A percentile compares a stretch with the other conserved stretches of the same genome.
phyloP scores from a whole-genome alignment of 2,888 invertebrate genomes.

The Cephalotes varians region DNA sequence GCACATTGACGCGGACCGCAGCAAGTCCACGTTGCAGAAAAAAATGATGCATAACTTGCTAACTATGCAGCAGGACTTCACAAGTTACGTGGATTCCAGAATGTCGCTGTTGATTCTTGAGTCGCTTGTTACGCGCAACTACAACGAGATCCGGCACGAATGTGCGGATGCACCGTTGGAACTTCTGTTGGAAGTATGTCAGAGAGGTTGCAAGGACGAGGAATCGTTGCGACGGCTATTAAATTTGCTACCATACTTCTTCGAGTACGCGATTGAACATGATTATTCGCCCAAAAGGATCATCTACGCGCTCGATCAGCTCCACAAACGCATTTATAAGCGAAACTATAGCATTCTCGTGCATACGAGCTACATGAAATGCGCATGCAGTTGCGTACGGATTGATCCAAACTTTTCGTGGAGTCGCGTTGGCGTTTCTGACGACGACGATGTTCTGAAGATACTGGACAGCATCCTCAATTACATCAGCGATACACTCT shows the following conservation, averaged over 20 bases:
- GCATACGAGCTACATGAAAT: constrained; percentile 83
- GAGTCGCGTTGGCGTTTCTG: neutral
- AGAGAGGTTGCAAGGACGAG: constrained; percentile 79
- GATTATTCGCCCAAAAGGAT: constrained; percentile 31
- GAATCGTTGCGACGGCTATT: constrained; percentile 81
- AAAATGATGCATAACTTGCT: constrained; percentile 76
- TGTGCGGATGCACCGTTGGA: constrained; percentile 74
- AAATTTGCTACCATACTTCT: constrained; percentile 79
- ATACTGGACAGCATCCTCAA: constrained; percentile 67
- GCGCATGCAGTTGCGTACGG: constrained; percentile 84
- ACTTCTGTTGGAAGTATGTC: constrained; percentile 80
- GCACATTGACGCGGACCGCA: constrained; percentile 51
- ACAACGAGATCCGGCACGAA: constrained; percentile 55
- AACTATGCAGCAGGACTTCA: constrained; percentile 74
- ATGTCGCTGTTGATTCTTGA: constrained; percentile 82
- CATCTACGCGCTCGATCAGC: constrained; percentile 37
- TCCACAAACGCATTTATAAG: constrained; percentile 17
- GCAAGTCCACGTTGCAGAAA: constrained; percentile 68
- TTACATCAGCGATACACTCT: constrained; percentile 84
- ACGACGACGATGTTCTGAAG: constrained; percentile 3
- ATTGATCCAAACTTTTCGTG: constrained; percentile 75
- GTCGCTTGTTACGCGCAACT: constrained; percentile 73
- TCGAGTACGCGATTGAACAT: constrained; percentile 61
- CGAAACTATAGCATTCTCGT: constrained; percentile 83
- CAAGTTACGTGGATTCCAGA: constrained; percentile 73